Base-by-base conservation (phyloP, 2,797 vertebrate genomes). In the Nasua narica region DNA sequence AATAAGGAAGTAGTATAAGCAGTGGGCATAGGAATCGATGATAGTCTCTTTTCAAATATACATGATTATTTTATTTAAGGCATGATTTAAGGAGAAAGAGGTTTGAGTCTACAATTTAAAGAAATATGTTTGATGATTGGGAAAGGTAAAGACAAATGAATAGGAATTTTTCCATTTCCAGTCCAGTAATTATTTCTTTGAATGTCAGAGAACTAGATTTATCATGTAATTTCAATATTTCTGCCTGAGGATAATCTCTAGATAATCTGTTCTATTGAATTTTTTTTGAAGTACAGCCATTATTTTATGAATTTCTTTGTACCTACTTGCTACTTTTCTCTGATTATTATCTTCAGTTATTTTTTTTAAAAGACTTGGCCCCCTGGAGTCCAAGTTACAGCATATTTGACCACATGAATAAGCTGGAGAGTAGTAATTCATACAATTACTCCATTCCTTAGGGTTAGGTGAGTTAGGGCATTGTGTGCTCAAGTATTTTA, bases 341-440 rank as follows among this genome's bases (percentile, higher is more conserved):
- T 56, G 43, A 92, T 95, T 76, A 92, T 96, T 76, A 95, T 83
- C 76, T 97, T 69, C n/a, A 90, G 77, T 94, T 92, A 50, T 90
- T 89, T 93, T 89, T 93, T 92, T 90, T 91, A 60, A 85, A 94
- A 86, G 19, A 79, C 29, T 78, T 86, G 50, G 11, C 29, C 87
- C 15, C 37, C 18, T 85, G n/a, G 90, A 87, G 74, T 52, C 74
- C 5, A 88, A 43, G 37, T 40, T 56, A 29, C 12, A 94, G 91
- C 29, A 91, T 82, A 92, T 95, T 88, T 92, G 48, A 14, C 43
- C 40, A 78, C 7, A 43, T 60, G 50, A 90, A 32, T 86, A 56
- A 78, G 18, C 14, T 86, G 7, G 11, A 56, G 15, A 82, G 67
- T 18, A 67, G 9, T 69, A 90, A 85, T 78, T 93, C 58, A 83